A percentile compares a stretch with the other conserved stretches of the same genome.
Evolutionary conservation across 2,113 vertebrate species (phyloP).

Genomic region (Toxostoma redivivum): DNA sequence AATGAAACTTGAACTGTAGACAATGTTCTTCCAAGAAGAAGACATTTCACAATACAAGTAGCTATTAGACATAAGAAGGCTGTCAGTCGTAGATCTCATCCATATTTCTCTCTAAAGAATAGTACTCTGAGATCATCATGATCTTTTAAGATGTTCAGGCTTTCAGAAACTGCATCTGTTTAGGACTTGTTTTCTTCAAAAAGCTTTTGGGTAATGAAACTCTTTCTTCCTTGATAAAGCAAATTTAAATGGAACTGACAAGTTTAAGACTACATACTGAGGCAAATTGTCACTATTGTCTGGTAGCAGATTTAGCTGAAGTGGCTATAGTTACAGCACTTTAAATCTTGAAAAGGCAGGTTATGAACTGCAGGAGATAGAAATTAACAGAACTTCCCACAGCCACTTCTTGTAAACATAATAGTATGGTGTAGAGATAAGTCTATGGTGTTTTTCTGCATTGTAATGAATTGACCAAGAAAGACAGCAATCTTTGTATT

Average conservation of each 20-base stretch:
- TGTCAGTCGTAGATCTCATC: slow-evolving; percentile 9
- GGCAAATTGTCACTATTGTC: slow-evolving; percentile 58
- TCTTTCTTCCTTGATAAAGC: slow-evolving; percentile 45
- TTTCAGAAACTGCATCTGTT: slow-evolving; percentile 21
- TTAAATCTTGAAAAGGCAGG: slow-evolving; percentile 54
- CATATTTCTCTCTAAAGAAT: slow-evolving; percentile 28
- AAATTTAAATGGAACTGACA: slow-evolving; percentile 63
- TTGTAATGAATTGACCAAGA: neutral
- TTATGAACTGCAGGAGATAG: slow-evolving; percentile 26
- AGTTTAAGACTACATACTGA: slow-evolving; percentile 40
- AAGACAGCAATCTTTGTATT: neutral
- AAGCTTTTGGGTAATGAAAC: slow-evolving; percentile 34
- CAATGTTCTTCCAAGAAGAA: neutral
- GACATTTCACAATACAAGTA: slow-evolving; percentile 8
- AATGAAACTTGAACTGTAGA: neutral
- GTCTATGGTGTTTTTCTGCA: slow-evolving; percentile 11
- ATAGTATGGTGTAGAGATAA: neutral
- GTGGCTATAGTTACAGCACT: slow-evolving; percentile 19
- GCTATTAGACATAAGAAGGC: neutral
- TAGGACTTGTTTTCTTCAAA: slow-evolving; percentile 49
- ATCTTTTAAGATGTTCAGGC: slow-evolving; percentile 37
- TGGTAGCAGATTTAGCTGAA: slow-evolving; percentile 19
- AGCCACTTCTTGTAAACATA: neutral
- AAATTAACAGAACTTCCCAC: slow-evolving; percentile 17
- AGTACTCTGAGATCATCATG: slow-evolving; percentile 1